Percentiles rank a stretch among this genome's conserved stretches.
Conservation (phyloP, 2,888 invertebrate species). For the Kuschelorhynchus macadamiae region DNA sequence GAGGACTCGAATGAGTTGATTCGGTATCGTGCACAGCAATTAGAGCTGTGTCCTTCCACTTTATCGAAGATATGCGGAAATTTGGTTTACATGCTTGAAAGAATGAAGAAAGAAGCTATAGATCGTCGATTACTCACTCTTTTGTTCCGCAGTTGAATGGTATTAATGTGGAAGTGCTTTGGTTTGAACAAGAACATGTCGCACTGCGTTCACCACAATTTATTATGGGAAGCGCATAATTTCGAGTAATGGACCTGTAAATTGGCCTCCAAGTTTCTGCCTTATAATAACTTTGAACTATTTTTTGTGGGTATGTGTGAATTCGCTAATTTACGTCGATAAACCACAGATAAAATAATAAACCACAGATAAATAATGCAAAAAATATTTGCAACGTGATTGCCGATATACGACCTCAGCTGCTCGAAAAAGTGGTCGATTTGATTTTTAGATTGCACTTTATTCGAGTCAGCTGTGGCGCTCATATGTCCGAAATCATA, state of each 20-base stretch:
- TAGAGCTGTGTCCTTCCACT: conserved; percentile 47
- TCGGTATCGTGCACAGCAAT: conserved; percentile 47
- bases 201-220: no score
- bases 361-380: no score
- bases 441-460: conserved; percentile 12
- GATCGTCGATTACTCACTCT: no score
- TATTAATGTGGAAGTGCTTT: no score
- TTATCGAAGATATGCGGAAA: no score
- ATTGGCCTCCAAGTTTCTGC: conserved; percentile 1
- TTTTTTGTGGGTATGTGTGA: conserved; percentile 12
- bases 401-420: conserved; percentile 17
- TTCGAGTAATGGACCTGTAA: conserved; percentile 1
- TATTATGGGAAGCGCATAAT: not conserved
- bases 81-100: no score
- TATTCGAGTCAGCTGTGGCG: no score
- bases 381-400: conserved; percentile 8
- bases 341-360: not conserved
- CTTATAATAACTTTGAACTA: not conserved
- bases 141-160: no score
- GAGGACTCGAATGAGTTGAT: conserved; percentile 37
- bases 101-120: no score
- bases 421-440: conserved; percentile 11
- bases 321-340: conserved; percentile 9
- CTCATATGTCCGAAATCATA: no score
- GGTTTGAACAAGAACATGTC: no score